A percentile compares a stretch with the other conserved stretches of the same genome.
These are phyloP conservation scores for Clarias batrachus DNA, from an alignment of 2,113 vertebrate genomes.

Conservation along the genomic window DNA sequence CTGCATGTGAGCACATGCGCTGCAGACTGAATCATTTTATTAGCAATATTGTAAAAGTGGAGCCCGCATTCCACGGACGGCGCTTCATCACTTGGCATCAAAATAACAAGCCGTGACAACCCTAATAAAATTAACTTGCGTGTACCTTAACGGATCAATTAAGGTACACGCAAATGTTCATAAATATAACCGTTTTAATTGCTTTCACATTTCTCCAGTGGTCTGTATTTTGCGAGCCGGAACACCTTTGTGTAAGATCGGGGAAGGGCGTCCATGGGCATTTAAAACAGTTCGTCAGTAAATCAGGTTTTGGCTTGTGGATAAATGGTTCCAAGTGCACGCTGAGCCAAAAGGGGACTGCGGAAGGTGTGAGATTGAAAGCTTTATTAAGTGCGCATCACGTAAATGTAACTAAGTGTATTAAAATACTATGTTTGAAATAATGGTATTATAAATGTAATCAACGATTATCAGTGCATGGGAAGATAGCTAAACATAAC, in stretches of 20 bases:
- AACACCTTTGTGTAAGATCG: neutral
- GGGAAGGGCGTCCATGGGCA: neutral
- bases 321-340: constrained; percentile 10
- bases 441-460: constrained; percentile 69
- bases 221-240: neutral
- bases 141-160: neutral
- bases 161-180: neutral
- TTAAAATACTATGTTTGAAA: constrained; percentile 99
- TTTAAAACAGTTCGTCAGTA: neutral
- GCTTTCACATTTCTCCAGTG: neutral
- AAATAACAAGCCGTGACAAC: neutral
- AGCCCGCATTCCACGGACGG: neutral
- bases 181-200: neutral
- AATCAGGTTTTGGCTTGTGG: constrained; percentile 2
- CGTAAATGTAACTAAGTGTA: constrained; percentile 99
- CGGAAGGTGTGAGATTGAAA: constrained; percentile 83
- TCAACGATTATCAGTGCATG: constrained; percentile 43
- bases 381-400: constrained; percentile 99
- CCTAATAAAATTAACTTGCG: neutral
- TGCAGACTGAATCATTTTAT: constrained; percentile 56
- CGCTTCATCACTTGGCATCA: neutral
- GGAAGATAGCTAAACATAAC: neutral
- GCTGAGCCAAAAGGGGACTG: constrained; percentile 28
- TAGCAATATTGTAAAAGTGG: neutral
- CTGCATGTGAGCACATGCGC: constrained; percentile 81